phyloP scores from a whole-genome alignment of 2,113 vertebrate genomes.

The Zapus hudsonius region DNA sequence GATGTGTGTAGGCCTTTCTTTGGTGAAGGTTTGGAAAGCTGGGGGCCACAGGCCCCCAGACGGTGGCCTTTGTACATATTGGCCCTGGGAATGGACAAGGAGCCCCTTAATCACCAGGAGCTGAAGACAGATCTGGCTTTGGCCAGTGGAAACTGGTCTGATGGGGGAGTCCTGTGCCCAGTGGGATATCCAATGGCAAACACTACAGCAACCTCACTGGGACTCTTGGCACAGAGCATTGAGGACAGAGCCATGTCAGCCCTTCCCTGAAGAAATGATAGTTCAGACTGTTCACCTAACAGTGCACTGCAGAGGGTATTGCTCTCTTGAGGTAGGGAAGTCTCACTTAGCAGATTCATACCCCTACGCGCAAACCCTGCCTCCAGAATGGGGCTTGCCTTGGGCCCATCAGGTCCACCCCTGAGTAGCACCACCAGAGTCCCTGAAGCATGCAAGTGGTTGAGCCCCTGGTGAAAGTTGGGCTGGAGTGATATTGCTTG shows the following conservation, averaged over 20 bases:
- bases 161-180: too few relatives aligned
- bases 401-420: not conserved
- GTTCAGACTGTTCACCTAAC: not conserved
- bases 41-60: not conserved
- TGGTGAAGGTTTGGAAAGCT: not conserved
- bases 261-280: too few relatives aligned
- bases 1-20: not conserved
- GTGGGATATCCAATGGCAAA: not conserved
- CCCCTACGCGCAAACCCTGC: too few relatives aligned
- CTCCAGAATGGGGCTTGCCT: not conserved
- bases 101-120: not conserved
- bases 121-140: not conserved
- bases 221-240: not conserved
- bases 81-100: not conserved
- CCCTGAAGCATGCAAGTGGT: not conserved
- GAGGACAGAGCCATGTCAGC: not conserved
- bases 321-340: not conserved
- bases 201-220: not conserved
- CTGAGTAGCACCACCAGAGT: not conserved
- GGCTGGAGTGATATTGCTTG: not conserved
- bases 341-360: not conserved
- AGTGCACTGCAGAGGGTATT: not conserved
- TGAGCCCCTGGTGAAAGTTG: fast-evolving
- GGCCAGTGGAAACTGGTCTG: not conserved
- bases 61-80: not conserved